A percentile compares a stretch with the other conserved stretches of the same genome.
Conservation (phyloP, 1,140 invertebrate genomes). For the Achatina immaculata region DNA sequence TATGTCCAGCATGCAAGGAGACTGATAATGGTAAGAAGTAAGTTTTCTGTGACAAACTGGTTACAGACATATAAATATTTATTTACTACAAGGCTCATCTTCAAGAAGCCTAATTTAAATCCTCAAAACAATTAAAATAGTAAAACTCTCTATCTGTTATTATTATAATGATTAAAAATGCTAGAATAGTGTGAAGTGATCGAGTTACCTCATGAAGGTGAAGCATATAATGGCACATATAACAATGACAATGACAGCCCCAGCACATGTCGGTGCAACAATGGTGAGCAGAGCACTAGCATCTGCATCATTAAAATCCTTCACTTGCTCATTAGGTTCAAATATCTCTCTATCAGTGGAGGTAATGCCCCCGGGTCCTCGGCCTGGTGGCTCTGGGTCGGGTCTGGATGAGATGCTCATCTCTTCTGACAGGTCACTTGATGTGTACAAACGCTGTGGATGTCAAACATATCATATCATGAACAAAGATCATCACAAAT, state of each 20-base stretch:
- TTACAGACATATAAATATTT: too few species aligned
- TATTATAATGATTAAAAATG: too few species aligned
- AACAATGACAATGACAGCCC: constrained; percentile 72
- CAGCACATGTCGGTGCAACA: constrained; percentile 64
- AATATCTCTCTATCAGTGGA: neutral
- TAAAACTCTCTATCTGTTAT: too few species aligned
- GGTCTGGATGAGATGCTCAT: constrained; percentile 76
- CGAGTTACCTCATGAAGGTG: constrained; percentile 67
- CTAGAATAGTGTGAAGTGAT: too few species aligned
- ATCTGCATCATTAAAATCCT: constrained; percentile 43
- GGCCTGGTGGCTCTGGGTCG: neutral
- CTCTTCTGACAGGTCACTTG: constrained; percentile 90
- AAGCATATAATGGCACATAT: constrained; percentile 70
- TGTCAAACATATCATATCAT: too few species aligned
- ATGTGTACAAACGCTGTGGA: constrained; percentile 87
- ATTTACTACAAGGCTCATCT: too few species aligned
- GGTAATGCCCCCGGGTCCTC: neutral
- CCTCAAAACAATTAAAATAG: too few species aligned
- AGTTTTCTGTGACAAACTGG: too few species aligned
- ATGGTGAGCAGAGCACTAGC: constrained; percentile 58
- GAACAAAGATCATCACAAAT: too few species aligned
- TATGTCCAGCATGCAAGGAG: too few species aligned
- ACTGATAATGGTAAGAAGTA: too few species aligned
- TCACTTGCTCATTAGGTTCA: constrained; percentile 5
- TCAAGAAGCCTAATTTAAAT: too few species aligned